Conservation (phyloP, 2,888 invertebrate genomes). For the Brenthis hecate region DNA sequence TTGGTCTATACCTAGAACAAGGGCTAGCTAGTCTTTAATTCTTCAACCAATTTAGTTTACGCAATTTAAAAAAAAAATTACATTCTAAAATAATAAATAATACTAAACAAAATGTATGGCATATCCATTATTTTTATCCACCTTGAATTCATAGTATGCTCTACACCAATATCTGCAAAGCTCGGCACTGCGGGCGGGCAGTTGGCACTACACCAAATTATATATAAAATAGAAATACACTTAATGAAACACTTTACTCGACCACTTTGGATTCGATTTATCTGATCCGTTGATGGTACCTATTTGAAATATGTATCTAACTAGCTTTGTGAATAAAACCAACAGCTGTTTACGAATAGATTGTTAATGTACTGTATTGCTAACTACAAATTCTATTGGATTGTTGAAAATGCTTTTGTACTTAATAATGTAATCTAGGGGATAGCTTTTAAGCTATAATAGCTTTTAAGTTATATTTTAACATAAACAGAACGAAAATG, state of each 20-base stretch:
- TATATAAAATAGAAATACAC: slow-evolving; percentile 39
- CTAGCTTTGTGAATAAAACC: not conserved
- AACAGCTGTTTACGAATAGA: not conserved
- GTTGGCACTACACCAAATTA: slow-evolving; percentile 47
- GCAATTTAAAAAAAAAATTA: not conserved
- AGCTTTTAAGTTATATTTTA: too few relatives aligned
- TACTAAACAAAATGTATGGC: not conserved
- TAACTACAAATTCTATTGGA: too few relatives aligned
- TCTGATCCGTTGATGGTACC: slow-evolving; percentile 21
- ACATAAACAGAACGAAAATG: too few relatives aligned
- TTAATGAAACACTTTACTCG: slow-evolving; percentile 39
- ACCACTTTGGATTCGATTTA: slow-evolving; percentile 25
- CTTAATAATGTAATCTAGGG: too few relatives aligned
- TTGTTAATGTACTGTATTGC: not conserved
- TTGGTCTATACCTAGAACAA: too few relatives aligned
- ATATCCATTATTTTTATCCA: slow-evolving; percentile 17
- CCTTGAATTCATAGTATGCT: slow-evolving; percentile 1
- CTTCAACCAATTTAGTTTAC: too few relatives aligned
- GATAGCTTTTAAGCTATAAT: too few relatives aligned
- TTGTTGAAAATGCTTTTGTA: too few relatives aligned
- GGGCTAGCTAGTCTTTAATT: too few relatives aligned
- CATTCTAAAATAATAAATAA: too few relatives aligned
- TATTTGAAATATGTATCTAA: slow-evolving; percentile 1
- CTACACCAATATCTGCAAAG: slow-evolving; percentile 54
- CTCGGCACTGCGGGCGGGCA: slow-evolving; percentile 56